Evolutionary conservation across 2,113 vertebrate species (phyloP).

Genomic region (Pionites leucogaster): DNA sequence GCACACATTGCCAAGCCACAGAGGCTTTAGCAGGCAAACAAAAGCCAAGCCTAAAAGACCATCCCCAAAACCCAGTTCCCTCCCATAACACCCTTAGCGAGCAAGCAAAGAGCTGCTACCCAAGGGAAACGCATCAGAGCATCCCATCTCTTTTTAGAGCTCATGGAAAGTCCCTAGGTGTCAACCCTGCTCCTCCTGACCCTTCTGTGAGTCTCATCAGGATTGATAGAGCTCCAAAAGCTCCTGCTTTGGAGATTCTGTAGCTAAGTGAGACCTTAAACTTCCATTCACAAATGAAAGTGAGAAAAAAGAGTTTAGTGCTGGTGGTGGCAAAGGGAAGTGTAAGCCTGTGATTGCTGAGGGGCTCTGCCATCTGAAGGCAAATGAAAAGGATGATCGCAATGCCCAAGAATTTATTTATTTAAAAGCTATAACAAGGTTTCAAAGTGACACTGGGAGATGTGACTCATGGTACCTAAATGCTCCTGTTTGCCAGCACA

Average conservation of each 20-base stretch:
- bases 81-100: neutral
- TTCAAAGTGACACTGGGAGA: neutral
- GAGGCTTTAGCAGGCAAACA: neutral
- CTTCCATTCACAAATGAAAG: neutral
- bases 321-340: neutral
- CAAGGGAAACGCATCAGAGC: accelerated
- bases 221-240: neutral
- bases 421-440: neutral
- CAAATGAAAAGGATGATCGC: neutral
- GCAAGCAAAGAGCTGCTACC: neutral
- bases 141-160: neutral
- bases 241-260: neutral
- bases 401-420: neutral
- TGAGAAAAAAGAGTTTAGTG: neutral
- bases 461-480: neutral
- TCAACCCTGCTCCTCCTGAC: constrained; percentile 26
- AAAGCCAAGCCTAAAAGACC: neutral
- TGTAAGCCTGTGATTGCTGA: neutral
- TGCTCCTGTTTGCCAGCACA: neutral
- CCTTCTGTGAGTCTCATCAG: neutral
- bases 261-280: neutral
- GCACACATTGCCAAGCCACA: neutral
- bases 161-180: neutral
- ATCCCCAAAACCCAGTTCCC: neutral
- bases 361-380: neutral